A percentile compares a stretch with the other conserved stretches of the same genome.
These are phyloP conservation scores for Sebastes iracundus DNA, from an alignment of 2,797 vertebrate genomes.

Conservation along the genomic window DNA sequence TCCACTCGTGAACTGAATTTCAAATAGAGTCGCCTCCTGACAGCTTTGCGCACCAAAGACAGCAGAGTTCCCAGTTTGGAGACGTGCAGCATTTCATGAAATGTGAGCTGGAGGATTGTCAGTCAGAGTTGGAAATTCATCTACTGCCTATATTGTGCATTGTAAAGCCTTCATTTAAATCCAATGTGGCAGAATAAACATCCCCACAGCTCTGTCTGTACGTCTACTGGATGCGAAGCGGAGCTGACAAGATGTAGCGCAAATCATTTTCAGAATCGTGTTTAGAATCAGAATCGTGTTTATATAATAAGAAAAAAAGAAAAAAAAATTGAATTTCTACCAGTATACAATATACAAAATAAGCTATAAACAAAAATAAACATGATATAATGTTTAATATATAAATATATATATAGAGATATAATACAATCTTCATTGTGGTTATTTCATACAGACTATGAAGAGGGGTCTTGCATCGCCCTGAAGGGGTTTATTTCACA, in stretches of 20 bases:
- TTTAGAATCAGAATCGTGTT: too few relatives aligned
- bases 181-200: slow-evolving; percentile 7
- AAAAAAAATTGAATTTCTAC: too few relatives aligned
- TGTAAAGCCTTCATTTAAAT: slow-evolving; percentile 7
- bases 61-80: not conserved
- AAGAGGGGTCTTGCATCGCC: too few relatives aligned
- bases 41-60: slow-evolving; percentile 21
- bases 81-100: slow-evolving; percentile 1
- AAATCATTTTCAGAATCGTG: not conserved
- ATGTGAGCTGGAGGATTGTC: not conserved
- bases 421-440: too few relatives aligned
- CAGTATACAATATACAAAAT: too few relatives aligned
- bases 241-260: slow-evolving; percentile 2
- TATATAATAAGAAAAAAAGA: too few relatives aligned
- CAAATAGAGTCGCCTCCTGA: slow-evolving; percentile 40
- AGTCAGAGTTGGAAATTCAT: not conserved
- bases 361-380: too few relatives aligned
- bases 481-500: too few relatives aligned
- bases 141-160: not conserved
- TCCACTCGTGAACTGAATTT: slow-evolving; percentile 65
- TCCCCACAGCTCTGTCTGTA: not conserved
- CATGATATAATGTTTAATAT: too few relatives aligned
- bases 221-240: not conserved
- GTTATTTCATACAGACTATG: too few relatives aligned
- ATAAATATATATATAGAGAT: too few relatives aligned